Evolutionary conservation across 2,113 vertebrate species (phyloP).

Genomic region (Fulica atra): DNA sequence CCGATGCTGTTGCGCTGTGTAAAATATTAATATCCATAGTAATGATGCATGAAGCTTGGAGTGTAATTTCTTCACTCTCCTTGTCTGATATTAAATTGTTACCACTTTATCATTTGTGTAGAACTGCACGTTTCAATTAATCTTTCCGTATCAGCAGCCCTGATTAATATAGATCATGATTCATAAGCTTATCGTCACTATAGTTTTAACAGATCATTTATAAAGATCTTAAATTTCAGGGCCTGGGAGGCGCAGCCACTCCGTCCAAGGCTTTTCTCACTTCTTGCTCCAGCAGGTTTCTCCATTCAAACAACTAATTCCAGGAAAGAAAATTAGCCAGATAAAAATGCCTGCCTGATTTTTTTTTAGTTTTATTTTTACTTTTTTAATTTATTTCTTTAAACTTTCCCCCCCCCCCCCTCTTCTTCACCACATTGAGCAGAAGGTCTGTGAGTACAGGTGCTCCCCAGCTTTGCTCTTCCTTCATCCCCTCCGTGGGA

Average conservation of each 20-base stretch:
- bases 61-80: slow-evolving; percentile 96
- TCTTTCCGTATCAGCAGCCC: slow-evolving; percentile 89
- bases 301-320: slow-evolving; percentile 78
- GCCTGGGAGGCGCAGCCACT: slow-evolving; percentile 81
- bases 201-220: slow-evolving; percentile 97
- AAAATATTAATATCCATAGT: slow-evolving; percentile 98
- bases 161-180: slow-evolving; percentile 98
- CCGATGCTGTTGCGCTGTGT: slow-evolving; percentile 88
- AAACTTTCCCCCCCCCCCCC: neutral
- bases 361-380: neutral
- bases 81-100: slow-evolving; percentile 97
- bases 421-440: neutral
- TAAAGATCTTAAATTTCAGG: slow-evolving; percentile 89
- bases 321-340: slow-evolving; percentile 70
- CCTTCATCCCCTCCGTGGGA: neutral
- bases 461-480: neutral
- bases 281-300: slow-evolving; percentile 73
- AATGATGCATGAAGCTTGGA: slow-evolving; percentile 99
- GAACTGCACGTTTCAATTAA: slow-evolving; percentile 97
- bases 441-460: neutral
- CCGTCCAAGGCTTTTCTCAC: slow-evolving; percentile 76
- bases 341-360: slow-evolving; percentile 4
- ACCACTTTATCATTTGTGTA: slow-evolving; percentile 99
- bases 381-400: neutral
- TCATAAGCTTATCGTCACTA: slow-evolving; percentile 98